These are phyloP conservation scores for Amphiura filiformis DNA, from an alignment of 35 echinoderm and acorn worm genomes.

Conservation along the genomic window DNA sequence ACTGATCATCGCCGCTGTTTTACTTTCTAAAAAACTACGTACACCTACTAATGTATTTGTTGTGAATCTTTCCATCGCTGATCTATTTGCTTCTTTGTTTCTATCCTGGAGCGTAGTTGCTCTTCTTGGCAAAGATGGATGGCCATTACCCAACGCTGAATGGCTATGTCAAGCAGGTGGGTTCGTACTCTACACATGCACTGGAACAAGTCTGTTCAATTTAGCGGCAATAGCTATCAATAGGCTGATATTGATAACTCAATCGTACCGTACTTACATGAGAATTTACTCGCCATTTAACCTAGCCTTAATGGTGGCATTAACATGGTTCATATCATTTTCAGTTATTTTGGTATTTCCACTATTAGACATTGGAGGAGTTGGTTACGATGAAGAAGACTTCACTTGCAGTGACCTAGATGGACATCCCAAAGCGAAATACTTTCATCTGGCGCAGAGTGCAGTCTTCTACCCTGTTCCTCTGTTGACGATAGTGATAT, in stretches of 20 bases:
- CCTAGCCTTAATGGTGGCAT: constrained; percentile 47
- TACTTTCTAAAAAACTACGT: constrained; percentile 60
- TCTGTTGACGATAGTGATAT: constrained; percentile 42
- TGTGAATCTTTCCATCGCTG: constrained; percentile 86
- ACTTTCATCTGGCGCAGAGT: constrained; percentile 43
- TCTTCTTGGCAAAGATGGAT: constrained; percentile 25
- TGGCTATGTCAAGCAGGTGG: constrained; percentile 55
- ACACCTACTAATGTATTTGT: constrained; percentile 94
- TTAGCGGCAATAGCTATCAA: constrained; percentile 78
- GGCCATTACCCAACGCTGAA: constrained; percentile 41
- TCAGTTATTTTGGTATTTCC: constrained; percentile 43
- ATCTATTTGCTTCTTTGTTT: constrained; percentile 66
- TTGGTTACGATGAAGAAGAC: constrained; percentile 70
- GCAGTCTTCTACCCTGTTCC: constrained; percentile 54
- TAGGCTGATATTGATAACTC: constrained; percentile 56
- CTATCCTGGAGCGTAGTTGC: constrained; percentile 57
- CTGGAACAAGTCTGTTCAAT: constrained; percentile 56
- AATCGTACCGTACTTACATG: constrained; percentile 44
- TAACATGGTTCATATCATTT: constrained; percentile 61
- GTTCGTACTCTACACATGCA: constrained; percentile 58
- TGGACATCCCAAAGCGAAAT: constrained; percentile 12
- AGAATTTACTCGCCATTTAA: constrained; percentile 45
- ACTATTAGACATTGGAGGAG: constrained; percentile 27
- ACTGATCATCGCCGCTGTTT: constrained; percentile 70
- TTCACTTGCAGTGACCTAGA: constrained; percentile 59